These are phyloP conservation scores for Sebastolobus alascanus DNA, from an alignment of 2,797 vertebrate species.

Conservation along the genomic window DNA sequence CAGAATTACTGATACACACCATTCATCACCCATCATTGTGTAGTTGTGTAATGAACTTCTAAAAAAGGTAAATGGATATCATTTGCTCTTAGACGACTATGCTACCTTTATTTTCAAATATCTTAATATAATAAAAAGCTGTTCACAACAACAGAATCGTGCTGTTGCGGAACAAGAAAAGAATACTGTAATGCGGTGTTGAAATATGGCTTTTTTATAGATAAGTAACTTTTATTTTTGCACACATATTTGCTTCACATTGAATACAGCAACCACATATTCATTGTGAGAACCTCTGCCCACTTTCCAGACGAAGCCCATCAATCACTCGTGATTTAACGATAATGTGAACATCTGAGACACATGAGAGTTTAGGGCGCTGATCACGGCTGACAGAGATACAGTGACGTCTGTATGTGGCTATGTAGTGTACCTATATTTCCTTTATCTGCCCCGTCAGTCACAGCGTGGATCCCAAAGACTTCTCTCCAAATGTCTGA, in stretches of 20 bases:
- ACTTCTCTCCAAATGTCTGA: slow-evolving; percentile 51
- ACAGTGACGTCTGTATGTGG: slow-evolving; percentile 19
- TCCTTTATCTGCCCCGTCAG: slow-evolving; percentile 43
- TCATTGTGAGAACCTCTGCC: slow-evolving; percentile 13
- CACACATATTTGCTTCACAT: neutral
- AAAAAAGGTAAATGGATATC: neutral
- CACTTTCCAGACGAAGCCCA: slow-evolving; percentile 6
- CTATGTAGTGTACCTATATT: slow-evolving; percentile 21
- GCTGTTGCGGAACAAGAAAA: neutral
- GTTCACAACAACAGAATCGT: neutral
- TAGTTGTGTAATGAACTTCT: neutral
- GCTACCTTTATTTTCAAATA: neutral
- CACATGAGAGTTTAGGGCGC: slow-evolving; percentile 30
- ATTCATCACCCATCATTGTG: neutral
- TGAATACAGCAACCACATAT: slow-evolving; percentile 1
- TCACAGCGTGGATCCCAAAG: slow-evolving; percentile 38
- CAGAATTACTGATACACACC: neutral
- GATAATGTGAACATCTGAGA: slow-evolving; percentile 41
- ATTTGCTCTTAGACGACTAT: neutral
- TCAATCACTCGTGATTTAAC: slow-evolving; percentile 43
- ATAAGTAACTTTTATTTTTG: neutral
- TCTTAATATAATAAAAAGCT: neutral
- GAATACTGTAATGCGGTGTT: neutral
- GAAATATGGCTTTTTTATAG: slow-evolving; percentile 1
- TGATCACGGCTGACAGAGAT: slow-evolving; percentile 32